Conservation (phyloP, 2,888 invertebrate genomes). For the Idaea dimidiata region DNA sequence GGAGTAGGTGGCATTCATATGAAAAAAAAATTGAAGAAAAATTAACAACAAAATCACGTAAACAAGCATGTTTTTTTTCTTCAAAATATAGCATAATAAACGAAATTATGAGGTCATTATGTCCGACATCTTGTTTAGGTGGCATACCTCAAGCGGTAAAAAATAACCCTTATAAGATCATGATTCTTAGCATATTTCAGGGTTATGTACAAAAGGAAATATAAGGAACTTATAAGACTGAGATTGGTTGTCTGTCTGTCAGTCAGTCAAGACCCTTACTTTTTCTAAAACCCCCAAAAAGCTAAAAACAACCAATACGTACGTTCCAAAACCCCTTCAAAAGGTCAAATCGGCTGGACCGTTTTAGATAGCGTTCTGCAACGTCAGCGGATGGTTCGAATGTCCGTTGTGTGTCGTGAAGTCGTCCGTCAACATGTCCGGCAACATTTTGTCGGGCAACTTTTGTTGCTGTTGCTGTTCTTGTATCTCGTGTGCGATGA, state of each 20-base stretch:
- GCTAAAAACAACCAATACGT: constrained; percentile 15
- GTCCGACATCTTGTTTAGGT: too few relatives aligned
- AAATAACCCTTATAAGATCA: too few relatives aligned
- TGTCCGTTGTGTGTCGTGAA: constrained; percentile 75
- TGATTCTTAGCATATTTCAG: too few relatives aligned
- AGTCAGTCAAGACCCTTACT: too few relatives aligned
- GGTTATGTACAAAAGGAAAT: too few relatives aligned
- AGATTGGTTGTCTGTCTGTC: too few relatives aligned
- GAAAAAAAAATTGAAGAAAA: background rate
- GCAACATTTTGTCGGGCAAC: constrained; percentile 40
- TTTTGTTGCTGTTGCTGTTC: constrained; percentile 51
- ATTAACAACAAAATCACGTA: too few relatives aligned
- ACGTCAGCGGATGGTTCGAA: constrained; percentile 61
- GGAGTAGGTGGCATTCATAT: background rate
- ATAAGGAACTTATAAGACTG: too few relatives aligned
- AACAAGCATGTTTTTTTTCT: too few relatives aligned
- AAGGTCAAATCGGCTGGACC: constrained; percentile 20
- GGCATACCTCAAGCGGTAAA: too few relatives aligned
- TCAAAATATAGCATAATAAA: too few relatives aligned
- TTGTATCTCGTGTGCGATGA: constrained; percentile 62
- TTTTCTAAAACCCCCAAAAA: background rate
- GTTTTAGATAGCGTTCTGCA: constrained; percentile 69
- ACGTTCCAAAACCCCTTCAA: constrained; percentile 17
- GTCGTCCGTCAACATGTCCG: constrained; percentile 48
- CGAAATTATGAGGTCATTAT: too few relatives aligned